These are phyloP conservation scores for Limnephilus marmoratus DNA, from an alignment of 2,888 invertebrate species.

Conservation along the genomic window DNA sequence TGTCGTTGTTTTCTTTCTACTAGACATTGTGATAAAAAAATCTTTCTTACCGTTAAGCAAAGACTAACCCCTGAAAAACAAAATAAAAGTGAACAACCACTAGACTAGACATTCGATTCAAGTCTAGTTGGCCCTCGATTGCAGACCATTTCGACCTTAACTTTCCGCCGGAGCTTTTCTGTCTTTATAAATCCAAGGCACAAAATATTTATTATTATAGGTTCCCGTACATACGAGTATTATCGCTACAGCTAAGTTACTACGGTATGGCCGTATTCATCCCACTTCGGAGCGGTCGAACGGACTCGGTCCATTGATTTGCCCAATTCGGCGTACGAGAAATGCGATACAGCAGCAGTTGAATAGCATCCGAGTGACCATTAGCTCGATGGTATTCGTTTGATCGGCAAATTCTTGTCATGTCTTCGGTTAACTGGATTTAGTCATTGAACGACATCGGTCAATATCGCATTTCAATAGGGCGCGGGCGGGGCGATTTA, in stretches of 20 bases:
- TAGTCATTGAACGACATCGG: not conserved
- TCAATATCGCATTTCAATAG: conserved; percentile 12
- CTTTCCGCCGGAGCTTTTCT: not conserved
- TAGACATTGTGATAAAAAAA: too few relatives aligned
- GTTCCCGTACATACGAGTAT: not conserved
- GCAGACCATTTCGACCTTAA: not conserved
- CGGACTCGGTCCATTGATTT: conserved; percentile 44
- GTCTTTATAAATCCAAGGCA: not conserved
- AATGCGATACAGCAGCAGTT: conserved; percentile 45
- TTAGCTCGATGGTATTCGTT: conserved; percentile 41
- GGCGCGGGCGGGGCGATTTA: not conserved
- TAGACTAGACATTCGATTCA: not conserved
- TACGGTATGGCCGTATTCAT: not conserved
- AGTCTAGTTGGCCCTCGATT: not conserved
- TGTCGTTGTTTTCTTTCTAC: too few relatives aligned
- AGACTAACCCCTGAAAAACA: not conserved
- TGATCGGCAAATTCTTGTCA: conserved; percentile 42
- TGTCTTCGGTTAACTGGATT: conserved; percentile 28
- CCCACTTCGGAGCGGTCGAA: not conserved
- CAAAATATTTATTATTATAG: not conserved
- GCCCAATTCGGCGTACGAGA: conserved; percentile 43
- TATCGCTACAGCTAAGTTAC: not conserved
- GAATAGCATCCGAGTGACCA: conserved; percentile 47
- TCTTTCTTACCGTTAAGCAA: not conserved
- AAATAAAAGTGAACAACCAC: not conserved